Percentiles rank a stretch among this genome's conserved stretches.
Conservation (phyloP, 1,140 invertebrate species). For the Dryas iulia region DNA sequence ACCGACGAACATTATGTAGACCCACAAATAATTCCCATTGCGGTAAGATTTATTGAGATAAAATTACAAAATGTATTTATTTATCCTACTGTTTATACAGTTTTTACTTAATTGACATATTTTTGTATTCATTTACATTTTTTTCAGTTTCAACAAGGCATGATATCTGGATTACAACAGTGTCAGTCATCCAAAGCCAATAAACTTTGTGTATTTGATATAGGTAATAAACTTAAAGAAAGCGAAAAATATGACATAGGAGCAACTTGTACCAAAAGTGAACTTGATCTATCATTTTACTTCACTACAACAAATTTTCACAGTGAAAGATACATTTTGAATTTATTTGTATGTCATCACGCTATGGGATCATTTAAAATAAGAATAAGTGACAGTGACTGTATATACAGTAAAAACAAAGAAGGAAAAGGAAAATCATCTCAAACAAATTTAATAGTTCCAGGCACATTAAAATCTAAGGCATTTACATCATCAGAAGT, state of each 20-base stretch:
- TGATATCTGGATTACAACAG: conserved; percentile 44
- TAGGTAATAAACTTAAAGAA: conserved; percentile 41
- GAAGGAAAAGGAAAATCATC: background rate
- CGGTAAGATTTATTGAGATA: background rate
- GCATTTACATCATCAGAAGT: conserved; percentile 37
- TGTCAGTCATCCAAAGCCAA: conserved; percentile 46
- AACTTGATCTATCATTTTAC: conserved; percentile 61
- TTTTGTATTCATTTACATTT: background rate
- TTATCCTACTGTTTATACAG: background rate
- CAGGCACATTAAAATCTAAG: conserved; percentile 37
- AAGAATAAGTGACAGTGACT: conserved; percentile 40
- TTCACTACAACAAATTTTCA: conserved; percentile 46
- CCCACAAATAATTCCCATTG: background rate
- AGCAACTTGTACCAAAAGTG: conserved; percentile 44
- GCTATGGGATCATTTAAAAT: conserved; percentile 45
- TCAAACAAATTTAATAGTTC: conserved; percentile 18
- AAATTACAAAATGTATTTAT: background rate
- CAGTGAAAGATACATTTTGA: conserved; percentile 47
- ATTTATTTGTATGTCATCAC: conserved; percentile 57
- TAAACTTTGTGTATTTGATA: conserved; percentile 52
- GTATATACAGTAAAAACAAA: conserved; percentile 23
- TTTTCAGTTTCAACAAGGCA: conserved; percentile 40
- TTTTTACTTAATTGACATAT: background rate
- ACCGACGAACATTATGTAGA: background rate
- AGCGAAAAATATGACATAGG: conserved; percentile 57